phyloP scores from a whole-genome alignment of 2,113 vertebrate genomes.

The Gymnocephalus cernua region DNA sequence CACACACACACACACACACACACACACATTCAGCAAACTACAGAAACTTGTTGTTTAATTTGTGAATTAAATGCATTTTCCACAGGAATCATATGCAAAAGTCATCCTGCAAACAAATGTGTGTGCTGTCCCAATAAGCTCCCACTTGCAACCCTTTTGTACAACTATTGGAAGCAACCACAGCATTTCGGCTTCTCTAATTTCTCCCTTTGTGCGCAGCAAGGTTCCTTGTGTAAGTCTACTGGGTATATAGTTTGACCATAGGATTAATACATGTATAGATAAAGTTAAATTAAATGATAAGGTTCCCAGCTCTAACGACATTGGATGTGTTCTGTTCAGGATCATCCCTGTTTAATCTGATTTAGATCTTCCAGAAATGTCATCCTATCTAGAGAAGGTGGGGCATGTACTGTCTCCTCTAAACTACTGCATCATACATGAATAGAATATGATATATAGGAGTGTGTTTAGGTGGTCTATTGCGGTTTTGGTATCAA shows the following conservation, averaged over 20 bases:
- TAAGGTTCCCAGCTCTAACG: background rate
- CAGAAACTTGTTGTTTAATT: background rate
- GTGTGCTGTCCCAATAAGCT: background rate
- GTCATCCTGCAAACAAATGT: background rate
- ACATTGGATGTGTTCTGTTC: background rate
- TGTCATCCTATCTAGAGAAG: slow-evolving; percentile 2
- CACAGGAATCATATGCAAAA: background rate
- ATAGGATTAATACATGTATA: background rate
- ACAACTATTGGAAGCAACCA: background rate
- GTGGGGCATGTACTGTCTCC: background rate
- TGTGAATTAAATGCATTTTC: background rate
- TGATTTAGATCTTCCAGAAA: slow-evolving; percentile 11
- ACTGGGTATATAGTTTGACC: background rate
- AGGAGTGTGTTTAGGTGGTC: no score
- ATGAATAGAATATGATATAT: background rate
- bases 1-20: slow-evolving; percentile 3
- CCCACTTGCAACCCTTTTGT: background rate
- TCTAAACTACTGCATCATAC: background rate
- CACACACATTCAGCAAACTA: background rate
- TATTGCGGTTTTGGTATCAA: background rate
- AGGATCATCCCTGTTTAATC: slow-evolving; percentile 20
- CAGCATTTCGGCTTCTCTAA: background rate
- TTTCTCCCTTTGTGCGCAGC: background rate
- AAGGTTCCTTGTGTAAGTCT: background rate
- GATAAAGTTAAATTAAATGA: background rate